Evolutionary conservation across 2,113 vertebrate species (phyloP), one percentile per base, ranked within the genome.

Genomic region (Leptodactylus fuscus): DNA sequence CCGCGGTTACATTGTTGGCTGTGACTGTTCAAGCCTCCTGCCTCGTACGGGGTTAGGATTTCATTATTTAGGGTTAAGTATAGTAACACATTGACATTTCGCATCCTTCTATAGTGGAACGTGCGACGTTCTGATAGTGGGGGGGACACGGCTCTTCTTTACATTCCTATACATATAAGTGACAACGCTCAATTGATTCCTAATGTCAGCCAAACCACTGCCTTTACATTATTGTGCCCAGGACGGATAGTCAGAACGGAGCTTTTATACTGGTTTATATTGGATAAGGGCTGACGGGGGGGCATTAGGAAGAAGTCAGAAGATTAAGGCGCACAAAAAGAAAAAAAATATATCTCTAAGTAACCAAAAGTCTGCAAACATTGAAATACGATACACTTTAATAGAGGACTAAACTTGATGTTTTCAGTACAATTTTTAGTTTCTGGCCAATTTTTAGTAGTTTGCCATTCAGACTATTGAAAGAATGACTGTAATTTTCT

Each of bases 41-140:
- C n/a, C 38, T 22, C 34, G 27, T 51, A 27, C 36, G 34, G 51
- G 34, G 29, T 38, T 41, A 41, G 76, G 5, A 77, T 77, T 58
- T 58, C 34, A 60, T 79, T 60, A 79, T 79, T 55, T 34, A 58
- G 76, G 76, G 34, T 60, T 79, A 58, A 38, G 15, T 51, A 51
- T 32, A 78, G 46, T 38, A 38, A 78, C 76, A 79, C 34, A 36
- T 24, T 38, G 75, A 38, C 9, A 58, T 78, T 77, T 51, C 20
- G 27, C 4, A 29, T 27, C n/a, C 51, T 32, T 48, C n/a, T 29
- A 53, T 11, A 51, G 74, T 8, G 16, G 8, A 36, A 13, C 20
- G 36, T 71, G 18, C 18, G 24, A 13, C 11, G 27, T 46, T 44
- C 20, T 44, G 22, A 22, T n/a, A 11, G 10, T 32, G 24, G 16